These are phyloP conservation scores for Bryconaethiops microstoma DNA, from an alignment of 2,797 vertebrate genomes.

Conservation along the genomic window DNA sequence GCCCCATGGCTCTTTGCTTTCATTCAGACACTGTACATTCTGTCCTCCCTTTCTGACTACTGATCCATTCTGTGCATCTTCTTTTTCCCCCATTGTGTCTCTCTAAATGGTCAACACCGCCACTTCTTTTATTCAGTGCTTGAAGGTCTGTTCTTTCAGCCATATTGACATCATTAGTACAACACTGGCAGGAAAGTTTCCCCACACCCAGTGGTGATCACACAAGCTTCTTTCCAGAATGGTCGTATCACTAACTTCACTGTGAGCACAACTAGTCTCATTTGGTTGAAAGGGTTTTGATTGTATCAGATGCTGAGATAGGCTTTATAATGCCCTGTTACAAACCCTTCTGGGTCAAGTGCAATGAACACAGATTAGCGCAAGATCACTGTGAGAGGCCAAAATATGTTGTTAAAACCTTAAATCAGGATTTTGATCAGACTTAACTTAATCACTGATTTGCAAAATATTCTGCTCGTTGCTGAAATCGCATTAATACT, in stretches of 20 bases:
- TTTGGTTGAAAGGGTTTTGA: conserved; percentile 16
- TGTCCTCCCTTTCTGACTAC: neutral
- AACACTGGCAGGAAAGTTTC: neutral
- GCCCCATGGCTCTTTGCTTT: conserved; percentile 16
- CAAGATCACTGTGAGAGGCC: neutral
- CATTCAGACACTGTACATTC: conserved; percentile 8
- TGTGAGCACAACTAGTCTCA: neutral
- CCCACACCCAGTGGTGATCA: neutral
- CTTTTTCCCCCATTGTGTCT: neutral
- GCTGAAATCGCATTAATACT: neutral
- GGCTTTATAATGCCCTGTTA: neutral
- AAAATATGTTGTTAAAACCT: neutral
- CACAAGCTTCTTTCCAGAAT: neutral
- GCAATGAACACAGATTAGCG: neutral
- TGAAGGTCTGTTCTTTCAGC: conserved; percentile 3
- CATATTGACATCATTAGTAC: conserved; percentile 9
- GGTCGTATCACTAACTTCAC: conserved; percentile 6
- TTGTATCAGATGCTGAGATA: conserved; percentile 4
- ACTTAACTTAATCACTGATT: neutral
- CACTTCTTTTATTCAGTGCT: neutral
- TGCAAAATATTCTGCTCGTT: neutral
- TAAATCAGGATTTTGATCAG: too few species aligned
- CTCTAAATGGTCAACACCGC: neutral
- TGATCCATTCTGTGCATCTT: neutral
- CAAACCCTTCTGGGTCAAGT: neutral